Conservation (phyloP, 1,140 invertebrate genomes). For the Danaus melanippus region DNA sequence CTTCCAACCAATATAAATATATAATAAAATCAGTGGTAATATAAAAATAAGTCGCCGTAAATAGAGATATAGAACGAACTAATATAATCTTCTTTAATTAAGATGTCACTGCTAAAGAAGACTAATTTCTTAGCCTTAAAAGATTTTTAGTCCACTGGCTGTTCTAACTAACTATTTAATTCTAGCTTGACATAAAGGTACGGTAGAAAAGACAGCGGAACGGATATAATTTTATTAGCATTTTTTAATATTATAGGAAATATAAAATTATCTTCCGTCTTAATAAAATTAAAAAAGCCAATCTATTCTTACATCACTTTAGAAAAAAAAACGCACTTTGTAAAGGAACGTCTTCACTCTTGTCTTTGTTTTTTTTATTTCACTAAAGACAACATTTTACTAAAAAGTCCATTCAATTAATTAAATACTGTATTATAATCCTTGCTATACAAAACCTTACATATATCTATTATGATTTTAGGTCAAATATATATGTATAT, state of each 20-base stretch:
- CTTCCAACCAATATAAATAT: no score
- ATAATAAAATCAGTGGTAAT: no score
- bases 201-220: constrained; percentile 5
- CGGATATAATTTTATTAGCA: neutral
- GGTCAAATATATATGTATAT: no score
- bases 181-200: constrained; percentile 13
- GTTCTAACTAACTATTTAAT: constrained; percentile 23
- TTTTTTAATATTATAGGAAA: neutral
- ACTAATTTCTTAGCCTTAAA: constrained; percentile 16
- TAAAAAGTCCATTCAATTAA: neutral
- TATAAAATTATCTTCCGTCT: no score
- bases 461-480: neutral
- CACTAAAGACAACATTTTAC: no score
- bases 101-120: constrained; percentile 19
- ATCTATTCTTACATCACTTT: no score
- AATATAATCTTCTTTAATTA: constrained; percentile 23
- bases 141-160: constrained; percentile 20
- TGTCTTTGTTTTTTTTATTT: no score
- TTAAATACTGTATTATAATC: constrained; percentile 2
- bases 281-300: no score
- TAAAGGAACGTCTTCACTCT: no score
- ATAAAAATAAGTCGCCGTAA: no score
- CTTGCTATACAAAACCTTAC: constrained; percentile 2
- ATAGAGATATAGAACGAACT: constrained; percentile 1
- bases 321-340: no score